These are phyloP conservation scores for Asarcornis scutulata DNA, from an alignment of 2,113 vertebrate species.

Conservation along the genomic window DNA sequence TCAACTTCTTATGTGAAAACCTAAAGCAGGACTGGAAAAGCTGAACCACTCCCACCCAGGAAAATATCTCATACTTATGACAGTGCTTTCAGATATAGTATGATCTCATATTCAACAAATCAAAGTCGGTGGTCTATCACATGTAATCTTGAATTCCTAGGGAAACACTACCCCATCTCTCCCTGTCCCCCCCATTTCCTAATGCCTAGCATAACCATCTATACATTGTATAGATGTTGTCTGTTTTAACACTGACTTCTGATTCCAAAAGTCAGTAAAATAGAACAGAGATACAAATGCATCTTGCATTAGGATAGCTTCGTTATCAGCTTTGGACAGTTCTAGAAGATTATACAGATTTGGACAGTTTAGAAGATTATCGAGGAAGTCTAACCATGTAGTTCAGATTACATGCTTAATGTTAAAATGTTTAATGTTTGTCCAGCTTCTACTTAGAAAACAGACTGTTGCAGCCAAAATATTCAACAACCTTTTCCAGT, in stretches of 20 bases:
- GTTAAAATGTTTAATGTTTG: background rate
- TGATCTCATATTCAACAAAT: background rate
- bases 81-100: background rate
- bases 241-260: too few relatives aligned
- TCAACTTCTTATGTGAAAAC: background rate
- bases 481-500: background rate
- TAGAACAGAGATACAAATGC: fast-evolving
- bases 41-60: background rate
- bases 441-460: background rate
- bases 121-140: background rate
- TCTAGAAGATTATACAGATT: too few relatives aligned
- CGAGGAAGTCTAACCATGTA: background rate
- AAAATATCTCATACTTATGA: background rate
- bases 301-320: background rate
- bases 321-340: background rate
- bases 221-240: fast-evolving
- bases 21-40: background rate
- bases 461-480: background rate
- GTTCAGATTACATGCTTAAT: background rate
- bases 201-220: background rate
- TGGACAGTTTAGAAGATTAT: background rate
- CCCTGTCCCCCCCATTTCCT: background rate
- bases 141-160: background rate
- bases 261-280: background rate
- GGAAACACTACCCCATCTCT: background rate